Evolutionary conservation across 1,140 invertebrate species (phyloP), one percentile per base, ranked within the genome.

Genomic region (Riptortus pedestris): DNA sequence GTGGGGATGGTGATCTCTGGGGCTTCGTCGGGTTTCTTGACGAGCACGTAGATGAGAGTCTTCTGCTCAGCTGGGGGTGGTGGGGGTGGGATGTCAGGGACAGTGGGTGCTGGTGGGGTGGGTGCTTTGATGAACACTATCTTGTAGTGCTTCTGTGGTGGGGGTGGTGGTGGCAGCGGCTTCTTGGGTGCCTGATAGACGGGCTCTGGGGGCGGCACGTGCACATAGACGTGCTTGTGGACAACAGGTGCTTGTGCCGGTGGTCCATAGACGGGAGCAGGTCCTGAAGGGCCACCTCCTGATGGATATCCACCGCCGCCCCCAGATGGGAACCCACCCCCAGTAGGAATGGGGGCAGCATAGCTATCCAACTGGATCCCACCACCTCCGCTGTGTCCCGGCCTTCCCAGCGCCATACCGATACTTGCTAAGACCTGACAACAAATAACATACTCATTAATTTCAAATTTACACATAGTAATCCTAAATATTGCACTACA

Each of bases 51-150:
- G 68, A 91, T 88, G 61, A 91, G 79, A 12, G 90, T 92, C 78
- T 91, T 92, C 75, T 91, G 85, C 75, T 91, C 89, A 68, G 87
- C 86, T 70, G 85, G 86, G 22, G 86, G 85, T 68, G 87, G 83
- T 51, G 86, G 72, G 4, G 77, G 74, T 3, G 87, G 87, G 66
- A 90, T 81, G 20, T 85, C 77, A 9, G 87, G 86, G 0, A 85
- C 85, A 2, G 85, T 88, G 12, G 86, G 86, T 11, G 86, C 83
- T 1, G 86, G 86, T 62, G 87, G 84, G 2, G 85, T 86, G 48
- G 88, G 88, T 0, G 88, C 88, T 75, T 90, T 90, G 72, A 91
- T 91, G 78, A 91, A 91, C 38, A 91, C 86, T 68, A 91, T 91
- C 74, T 90, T 90, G 80, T 91, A 91, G 71, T 91, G 88, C 71